Conservation (phyloP, 1,140 invertebrate genomes). For the Drosophila mayri region DNA sequence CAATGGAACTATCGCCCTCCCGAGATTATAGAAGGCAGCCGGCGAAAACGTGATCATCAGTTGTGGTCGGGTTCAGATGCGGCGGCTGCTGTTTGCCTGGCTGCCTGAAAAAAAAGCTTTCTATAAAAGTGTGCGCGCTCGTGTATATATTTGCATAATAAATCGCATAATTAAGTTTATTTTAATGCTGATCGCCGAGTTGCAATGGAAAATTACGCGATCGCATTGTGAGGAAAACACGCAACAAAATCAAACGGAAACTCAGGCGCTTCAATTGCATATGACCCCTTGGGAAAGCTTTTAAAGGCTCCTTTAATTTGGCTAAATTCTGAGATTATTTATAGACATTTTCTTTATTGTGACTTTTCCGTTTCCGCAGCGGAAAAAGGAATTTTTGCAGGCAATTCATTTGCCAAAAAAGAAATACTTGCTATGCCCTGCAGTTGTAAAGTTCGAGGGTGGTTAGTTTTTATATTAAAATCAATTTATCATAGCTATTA, state of each 20-base stretch:
- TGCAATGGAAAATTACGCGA: slow-evolving; percentile 63
- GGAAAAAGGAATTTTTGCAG: slow-evolving; percentile 13
- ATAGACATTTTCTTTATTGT: slow-evolving; percentile 5
- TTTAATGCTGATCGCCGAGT: slow-evolving; percentile 48
- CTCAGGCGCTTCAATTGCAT: slow-evolving; percentile 13
- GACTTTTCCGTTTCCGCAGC: slow-evolving; percentile 39
- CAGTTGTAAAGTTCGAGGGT: not conserved
- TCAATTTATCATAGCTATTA: not conserved
- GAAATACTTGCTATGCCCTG: slow-evolving; percentile 1
- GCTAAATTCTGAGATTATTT: not conserved
- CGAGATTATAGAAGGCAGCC: slow-evolving; percentile 54
- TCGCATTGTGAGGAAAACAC: slow-evolving; percentile 37
- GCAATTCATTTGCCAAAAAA: slow-evolving; percentile 24
- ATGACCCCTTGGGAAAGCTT: not conserved
- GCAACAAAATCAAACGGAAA: slow-evolving; percentile 24
- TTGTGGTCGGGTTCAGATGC: slow-evolving; percentile 53
- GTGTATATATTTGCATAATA: slow-evolving; percentile 72
- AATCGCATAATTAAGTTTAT: slow-evolving; percentile 80
- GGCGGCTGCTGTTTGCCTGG: slow-evolving; percentile 35
- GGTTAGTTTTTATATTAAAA: not conserved
- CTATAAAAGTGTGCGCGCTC: slow-evolving; percentile 50
- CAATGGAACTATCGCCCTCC: slow-evolving; percentile 53
- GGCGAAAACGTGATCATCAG: slow-evolving; percentile 74
- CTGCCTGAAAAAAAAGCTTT: slow-evolving; percentile 36
- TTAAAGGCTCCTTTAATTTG: slow-evolving; percentile 8